Evolutionary conservation across 2,888 invertebrate genomes (phyloP), one percentile per base, ranked within the genome.

Genomic region (Lasioglossum calceatum): DNA sequence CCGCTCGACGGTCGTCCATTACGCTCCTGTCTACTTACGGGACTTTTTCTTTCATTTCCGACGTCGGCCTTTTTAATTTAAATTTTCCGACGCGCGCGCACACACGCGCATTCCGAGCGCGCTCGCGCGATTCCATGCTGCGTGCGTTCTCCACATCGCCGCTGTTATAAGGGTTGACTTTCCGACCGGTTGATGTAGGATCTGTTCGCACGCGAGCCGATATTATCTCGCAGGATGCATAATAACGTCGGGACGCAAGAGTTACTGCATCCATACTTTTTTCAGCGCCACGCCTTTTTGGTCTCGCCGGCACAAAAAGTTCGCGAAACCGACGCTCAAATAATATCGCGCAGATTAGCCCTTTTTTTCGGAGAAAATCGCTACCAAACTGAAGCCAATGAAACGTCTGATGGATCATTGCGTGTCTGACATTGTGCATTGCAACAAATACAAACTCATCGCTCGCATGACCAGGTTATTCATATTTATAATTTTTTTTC

Each of bases 141-240:
- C 81, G 81, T 77, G 67, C 27, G 77, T 77, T 82, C 67, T 79
- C 67, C 74, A 78, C 73, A 67, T 84, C 81, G 72, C 82, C 79
- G 67, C 19, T 84, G 77, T 77, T 64, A 50, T 39, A 64, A 72
- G 82, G 81, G 81, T 77, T 76, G 81, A 78, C 80, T 74, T 82
- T 78, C 54, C 54, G 44, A 54, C 71, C 72, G 70, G 77, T 64
- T 79, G 84, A 91, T 83, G 77, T 75, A 88, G 77, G 78, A 81
- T 86, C 47, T 54, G 79, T 58, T 80, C 70, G 85, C 87, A 91
- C 87, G 87, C 90, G 79, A 90, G 58, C 67, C 77, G 74, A 84
- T 82, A 81, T 84, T 85, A 90, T 87, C 82, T 81, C 50, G 44
- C 82, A 76, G 85, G 81, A 85, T 87, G 79, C 82, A 85, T 81